These are phyloP conservation scores for Psettodes erumei DNA, from an alignment of 2,113 vertebrate genomes.

Conservation along the genomic window DNA sequence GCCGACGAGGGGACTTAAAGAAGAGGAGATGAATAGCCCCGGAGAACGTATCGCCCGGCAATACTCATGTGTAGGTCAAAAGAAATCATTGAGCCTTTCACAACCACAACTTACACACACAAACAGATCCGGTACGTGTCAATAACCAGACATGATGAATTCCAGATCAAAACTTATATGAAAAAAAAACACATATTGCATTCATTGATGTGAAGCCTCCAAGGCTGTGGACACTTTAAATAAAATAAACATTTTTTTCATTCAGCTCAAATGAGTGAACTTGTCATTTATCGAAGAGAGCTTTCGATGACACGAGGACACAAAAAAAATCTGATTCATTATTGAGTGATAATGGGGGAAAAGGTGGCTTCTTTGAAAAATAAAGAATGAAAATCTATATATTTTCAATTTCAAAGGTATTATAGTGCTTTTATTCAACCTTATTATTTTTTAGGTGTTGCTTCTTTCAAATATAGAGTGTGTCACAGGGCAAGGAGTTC, in stretches of 20 bases:
- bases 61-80: constrained; percentile 45
- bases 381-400: constrained; percentile 33
- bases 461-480: constrained; percentile 7
- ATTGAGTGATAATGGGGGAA: constrained; percentile 21
- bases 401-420: constrained; percentile 59
- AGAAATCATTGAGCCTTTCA: constrained; percentile 62
- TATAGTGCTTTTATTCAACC: constrained; percentile 18
- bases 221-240: constrained; percentile 61
- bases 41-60: too few relatives aligned
- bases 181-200: constrained; percentile 18
- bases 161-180: constrained; percentile 35
- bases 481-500: constrained; percentile 38
- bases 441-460: constrained; percentile 8
- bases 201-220: constrained; percentile 42
- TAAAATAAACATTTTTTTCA: constrained; percentile 3
- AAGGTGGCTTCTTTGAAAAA: constrained; percentile 33
- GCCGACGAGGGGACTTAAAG: constrained; percentile 11
- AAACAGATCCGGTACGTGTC: constrained; percentile 49
- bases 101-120: constrained; percentile 23
- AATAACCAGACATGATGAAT: constrained; percentile 44
- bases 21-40: constrained; percentile 54
- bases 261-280: constrained; percentile 47
- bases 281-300: constrained; percentile 33
- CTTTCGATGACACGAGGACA: constrained; percentile 32
- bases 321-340: constrained; percentile 8